A percentile compares a stretch with the other conserved stretches of the same genome.
Evolutionary conservation across 1,140 invertebrate genomes (phyloP).

Genomic region (Eurosta solidaginis): DNA sequence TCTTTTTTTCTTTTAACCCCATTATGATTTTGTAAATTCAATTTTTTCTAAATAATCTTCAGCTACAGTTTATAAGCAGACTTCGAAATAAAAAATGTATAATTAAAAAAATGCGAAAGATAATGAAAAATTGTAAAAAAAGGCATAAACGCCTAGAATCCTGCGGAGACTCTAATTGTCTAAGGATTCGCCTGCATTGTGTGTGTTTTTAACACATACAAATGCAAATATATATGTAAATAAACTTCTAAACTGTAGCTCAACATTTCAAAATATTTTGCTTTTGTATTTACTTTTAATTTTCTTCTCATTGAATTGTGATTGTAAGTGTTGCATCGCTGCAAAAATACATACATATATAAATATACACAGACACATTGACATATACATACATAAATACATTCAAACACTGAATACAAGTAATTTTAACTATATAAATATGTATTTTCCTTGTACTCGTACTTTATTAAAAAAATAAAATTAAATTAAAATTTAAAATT

Average conservation of each 20-base stretch:
- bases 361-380: background rate
- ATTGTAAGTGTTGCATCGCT: background rate
- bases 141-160: constrained; percentile 28
- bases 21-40: background rate
- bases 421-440: too few relatives aligned
- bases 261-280: background rate
- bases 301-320: background rate
- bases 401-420: too few relatives aligned
- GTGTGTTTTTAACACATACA: background rate
- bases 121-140: background rate
- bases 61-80: constrained; percentile 11
- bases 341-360: background rate
- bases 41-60: background rate
- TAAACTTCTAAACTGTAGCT: constrained; percentile 6
- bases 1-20: background rate
- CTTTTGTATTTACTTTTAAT: background rate
- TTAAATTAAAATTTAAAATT: too few relatives aligned
- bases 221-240: background rate
- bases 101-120: background rate
- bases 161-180: constrained; percentile 57
- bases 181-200: constrained; percentile 41
- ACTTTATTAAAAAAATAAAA: too few relatives aligned
- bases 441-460: too few relatives aligned
- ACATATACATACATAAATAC: background rate
- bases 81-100: background rate